Evolutionary conservation across 35 echinoderm and acorn worm species (phyloP), one percentile per base, ranked within the genome.

Genomic region (Ophiothrix spiculata): DNA sequence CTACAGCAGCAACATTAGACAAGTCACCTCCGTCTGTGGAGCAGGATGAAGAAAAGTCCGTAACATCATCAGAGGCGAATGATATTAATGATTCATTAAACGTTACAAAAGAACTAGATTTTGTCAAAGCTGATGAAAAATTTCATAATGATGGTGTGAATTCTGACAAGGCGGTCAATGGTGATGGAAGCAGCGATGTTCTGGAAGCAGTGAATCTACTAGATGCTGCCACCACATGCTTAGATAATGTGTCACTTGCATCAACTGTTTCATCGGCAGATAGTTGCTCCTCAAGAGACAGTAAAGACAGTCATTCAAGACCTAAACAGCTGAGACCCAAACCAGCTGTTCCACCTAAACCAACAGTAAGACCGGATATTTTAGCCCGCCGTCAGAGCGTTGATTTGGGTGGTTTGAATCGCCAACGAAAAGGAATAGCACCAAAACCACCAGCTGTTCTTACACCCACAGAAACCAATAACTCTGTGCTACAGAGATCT

Each of bases 371-470:
- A 56, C 88, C 88, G 23, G 77, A 77, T 73, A 46, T 84, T 19
- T 21, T 64, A 31, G 40, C 14, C 56, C 63, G 33, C 32, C 35
- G 10, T 64, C 28, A 21, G 56, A 64, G 81, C 34, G 34, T 64
- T 64, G 81, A 64, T 32, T 84, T 28, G 29, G 23, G 8, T 12
- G n/a, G n/a, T n/a, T n/a, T n/a, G n/a, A n/a, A n/a, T n/a, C n/a
- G n/a, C 54, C 63, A 60, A 64, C 32, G 63, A 74, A 56, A 69
- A 69, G 45, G 69, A 54, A 19, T 84, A 31, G 56, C 85, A 54
- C 90, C 90, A n/a, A 69, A 76, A 45, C 84, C 85, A 0, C 90
- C 90, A 76, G n/a, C n/a, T n/a, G n/a, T n/a, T 40, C 56, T 80
- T 33, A 74, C 79, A 21, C 49, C 32, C 14, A 77, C 81, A 36